A percentile compares a stretch with the other conserved stretches of the same genome.
phyloP scores from a whole-genome alignment of 64 coral and sea anemone species.

The Pocillopora verrucosa region DNA sequence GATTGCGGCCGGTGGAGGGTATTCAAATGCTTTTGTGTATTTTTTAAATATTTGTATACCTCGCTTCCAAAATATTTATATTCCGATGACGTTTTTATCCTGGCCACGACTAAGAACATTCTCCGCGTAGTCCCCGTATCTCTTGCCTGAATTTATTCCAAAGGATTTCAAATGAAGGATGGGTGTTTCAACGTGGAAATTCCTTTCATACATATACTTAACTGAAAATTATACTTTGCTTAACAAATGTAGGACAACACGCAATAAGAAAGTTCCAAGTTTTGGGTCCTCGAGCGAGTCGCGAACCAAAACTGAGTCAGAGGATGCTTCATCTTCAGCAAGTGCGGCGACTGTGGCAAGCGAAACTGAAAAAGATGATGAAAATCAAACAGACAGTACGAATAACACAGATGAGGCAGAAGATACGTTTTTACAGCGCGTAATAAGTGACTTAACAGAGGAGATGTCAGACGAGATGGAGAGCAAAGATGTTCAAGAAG shows the following conservation, averaged over 20 bases:
- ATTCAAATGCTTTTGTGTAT: neutral
- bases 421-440: too few species aligned
- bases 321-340: neutral
- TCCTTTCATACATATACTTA: too few species aligned
- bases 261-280: slow-evolving; percentile 1
- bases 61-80: neutral
- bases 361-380: neutral
- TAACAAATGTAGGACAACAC: neutral
- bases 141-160: too few species aligned
- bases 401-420: neutral
- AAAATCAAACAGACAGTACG: neutral
- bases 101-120: too few species aligned
- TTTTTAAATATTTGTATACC: neutral
- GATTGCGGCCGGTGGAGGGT: neutral
- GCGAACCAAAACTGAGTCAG: neutral
- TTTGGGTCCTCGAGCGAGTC: neutral
- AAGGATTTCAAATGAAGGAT: too few species aligned
- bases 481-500: too few species aligned
- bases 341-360: too few species aligned
- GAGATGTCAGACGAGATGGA: too few species aligned
- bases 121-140: too few species aligned
- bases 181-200: too few species aligned
- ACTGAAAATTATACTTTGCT: neutral
- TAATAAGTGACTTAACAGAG: too few species aligned
- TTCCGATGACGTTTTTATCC: too few species aligned